These are phyloP conservation scores for Brachyptera putata DNA, from an alignment of 2,888 invertebrate genomes.

Conservation along the genomic window DNA sequence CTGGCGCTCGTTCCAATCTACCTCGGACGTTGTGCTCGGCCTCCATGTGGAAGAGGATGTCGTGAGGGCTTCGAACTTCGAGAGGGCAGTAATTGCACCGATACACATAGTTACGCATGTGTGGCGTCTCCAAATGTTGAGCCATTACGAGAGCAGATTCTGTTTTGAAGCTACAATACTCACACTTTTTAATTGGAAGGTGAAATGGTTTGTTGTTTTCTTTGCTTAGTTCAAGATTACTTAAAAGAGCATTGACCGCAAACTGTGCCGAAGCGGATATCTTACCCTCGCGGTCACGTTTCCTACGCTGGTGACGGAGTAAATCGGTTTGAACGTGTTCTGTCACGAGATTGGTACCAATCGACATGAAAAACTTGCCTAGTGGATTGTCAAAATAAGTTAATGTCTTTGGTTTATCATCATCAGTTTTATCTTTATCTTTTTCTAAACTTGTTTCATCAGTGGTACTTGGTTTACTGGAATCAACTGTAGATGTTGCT, in stretches of 20 bases:
- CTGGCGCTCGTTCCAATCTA: conserved; percentile 75
- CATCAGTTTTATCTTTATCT: conserved; percentile 25
- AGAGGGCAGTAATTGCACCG: conserved; percentile 77
- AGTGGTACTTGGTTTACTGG: neutral
- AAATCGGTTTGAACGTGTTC: conserved; percentile 93
- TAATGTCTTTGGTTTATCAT: conserved; percentile 31
- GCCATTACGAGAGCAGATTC: conserved; percentile 80
- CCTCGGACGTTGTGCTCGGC: conserved; percentile 81
- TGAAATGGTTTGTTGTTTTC: conserved; percentile 77
- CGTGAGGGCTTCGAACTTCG: conserved; percentile 78
- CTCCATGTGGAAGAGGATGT: conserved; percentile 89
- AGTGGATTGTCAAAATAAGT: conserved; percentile 80
- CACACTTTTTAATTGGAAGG: conserved; percentile 74
- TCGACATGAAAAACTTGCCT: conserved; percentile 87
- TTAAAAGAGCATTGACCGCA: conserved; percentile 76
- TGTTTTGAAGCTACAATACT: conserved; percentile 84
- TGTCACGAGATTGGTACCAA: conserved; percentile 85
- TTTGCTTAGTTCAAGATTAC: conserved; percentile 80
- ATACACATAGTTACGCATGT: conserved; percentile 82
- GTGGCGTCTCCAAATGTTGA: conserved; percentile 85
- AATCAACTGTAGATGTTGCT: too few species aligned
- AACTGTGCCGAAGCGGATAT: conserved; percentile 63
- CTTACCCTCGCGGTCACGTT: conserved; percentile 67
- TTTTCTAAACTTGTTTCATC: neutral
- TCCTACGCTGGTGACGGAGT: conserved; percentile 78